Evolutionary conservation across 2,113 vertebrate genomes (phyloP).

Genomic region (Todiramphus saurophagus): DNA sequence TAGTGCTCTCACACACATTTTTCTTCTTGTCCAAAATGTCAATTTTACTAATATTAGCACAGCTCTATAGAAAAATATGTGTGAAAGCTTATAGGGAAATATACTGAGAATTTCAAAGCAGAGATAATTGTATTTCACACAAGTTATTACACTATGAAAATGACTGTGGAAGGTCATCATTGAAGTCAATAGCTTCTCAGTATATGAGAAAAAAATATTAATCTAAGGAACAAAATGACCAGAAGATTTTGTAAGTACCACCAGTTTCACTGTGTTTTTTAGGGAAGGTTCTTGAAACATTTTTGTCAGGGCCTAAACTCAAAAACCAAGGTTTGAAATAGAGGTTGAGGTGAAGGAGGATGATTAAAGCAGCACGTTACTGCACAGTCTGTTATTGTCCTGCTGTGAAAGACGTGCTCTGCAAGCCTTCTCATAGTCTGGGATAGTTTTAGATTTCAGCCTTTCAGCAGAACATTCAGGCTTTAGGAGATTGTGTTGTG

Average conservation of each 20-base stretch:
- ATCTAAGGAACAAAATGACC: not conserved
- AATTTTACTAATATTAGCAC: not conserved
- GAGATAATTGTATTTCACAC: not conserved
- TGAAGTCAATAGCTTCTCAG: not conserved
- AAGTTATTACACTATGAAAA: not conserved
- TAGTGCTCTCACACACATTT: not conserved
- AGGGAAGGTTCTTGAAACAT: not conserved
- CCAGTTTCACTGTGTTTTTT: not conserved
- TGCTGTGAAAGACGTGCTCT: not conserved
- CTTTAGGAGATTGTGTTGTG: not conserved
- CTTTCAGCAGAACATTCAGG: not conserved
- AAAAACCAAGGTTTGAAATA: not conserved
- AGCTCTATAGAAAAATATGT: not conserved
- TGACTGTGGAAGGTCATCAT: not conserved
- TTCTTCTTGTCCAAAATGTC: not conserved
- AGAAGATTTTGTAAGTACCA: not conserved
- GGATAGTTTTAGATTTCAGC: not conserved
- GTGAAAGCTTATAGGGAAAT: not conserved
- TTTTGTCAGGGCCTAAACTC: not conserved
- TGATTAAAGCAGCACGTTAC: not conserved
- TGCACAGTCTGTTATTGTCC: not conserved
- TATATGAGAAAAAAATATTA: not conserved
- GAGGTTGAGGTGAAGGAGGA: not conserved
- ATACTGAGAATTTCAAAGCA: not conserved
- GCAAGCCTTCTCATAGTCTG: not conserved